Percentiles rank a stretch among this genome's conserved stretches.
Evolutionary conservation across 2,797 vertebrate genomes (phyloP).

Genomic region (Siniperca obscura): DNA sequence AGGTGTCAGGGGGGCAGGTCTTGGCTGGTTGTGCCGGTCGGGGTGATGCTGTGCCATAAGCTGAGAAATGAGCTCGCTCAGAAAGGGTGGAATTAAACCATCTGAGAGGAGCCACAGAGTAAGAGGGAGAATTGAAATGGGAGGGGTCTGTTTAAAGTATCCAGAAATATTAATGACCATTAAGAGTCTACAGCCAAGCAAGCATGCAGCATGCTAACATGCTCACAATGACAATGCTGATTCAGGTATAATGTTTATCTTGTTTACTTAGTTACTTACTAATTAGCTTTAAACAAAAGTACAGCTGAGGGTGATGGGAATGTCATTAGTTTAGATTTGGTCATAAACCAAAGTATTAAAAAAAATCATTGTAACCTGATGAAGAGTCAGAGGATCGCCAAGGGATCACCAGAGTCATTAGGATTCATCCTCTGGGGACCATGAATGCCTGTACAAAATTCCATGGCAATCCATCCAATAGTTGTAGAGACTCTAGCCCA

Average conservation of each 20-base stretch:
- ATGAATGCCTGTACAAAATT: background rate
- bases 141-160: constrained; percentile 27
- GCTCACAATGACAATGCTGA: background rate
- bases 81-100: constrained; percentile 53
- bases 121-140: constrained; percentile 31
- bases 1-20: constrained; percentile 47
- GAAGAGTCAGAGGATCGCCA: background rate
- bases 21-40: constrained; percentile 37
- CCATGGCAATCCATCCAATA: background rate
- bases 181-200: constrained; percentile 1
- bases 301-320: background rate
- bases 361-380: background rate
- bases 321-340: background rate
- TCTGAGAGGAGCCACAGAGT: constrained; percentile 30
- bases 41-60: constrained; percentile 56
- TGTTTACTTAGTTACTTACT: no score
- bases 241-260: background rate
- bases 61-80: constrained; percentile 60
- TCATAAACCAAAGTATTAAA: background rate
- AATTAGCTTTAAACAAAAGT: background rate
- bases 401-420: background rate
- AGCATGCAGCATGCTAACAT: constrained; percentile 8
- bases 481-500: background rate
- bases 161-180: constrained; percentile 16
- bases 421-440: background rate